A percentile compares a stretch with the other conserved stretches of the same genome.
phyloP scores from a whole-genome alignment of 2,797 vertebrate genomes.

The Chelmon rostratus region DNA sequence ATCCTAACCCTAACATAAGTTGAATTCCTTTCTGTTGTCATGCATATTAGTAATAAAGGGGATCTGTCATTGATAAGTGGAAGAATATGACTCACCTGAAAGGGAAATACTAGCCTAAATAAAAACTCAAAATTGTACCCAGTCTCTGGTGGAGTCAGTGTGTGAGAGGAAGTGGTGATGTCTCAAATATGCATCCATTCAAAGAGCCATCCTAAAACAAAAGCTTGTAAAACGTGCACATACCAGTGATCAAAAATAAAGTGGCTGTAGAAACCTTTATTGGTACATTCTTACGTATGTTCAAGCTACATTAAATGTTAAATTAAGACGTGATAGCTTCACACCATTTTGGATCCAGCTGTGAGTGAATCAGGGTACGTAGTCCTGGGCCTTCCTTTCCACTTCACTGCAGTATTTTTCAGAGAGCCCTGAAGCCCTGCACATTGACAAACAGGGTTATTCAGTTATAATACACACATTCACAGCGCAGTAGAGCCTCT shows the following conservation, averaged over 20 bases:
- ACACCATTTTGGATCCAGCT: neutral
- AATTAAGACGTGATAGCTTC: neutral
- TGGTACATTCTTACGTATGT: neutral
- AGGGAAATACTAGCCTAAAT: slow-evolving; percentile 82
- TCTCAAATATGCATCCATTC: neutral
- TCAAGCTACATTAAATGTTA: neutral
- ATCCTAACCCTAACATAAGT: slow-evolving; percentile 77
- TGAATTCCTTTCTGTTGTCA: slow-evolving; percentile 82
- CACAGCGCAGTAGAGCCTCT: neutral
- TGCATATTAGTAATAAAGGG: slow-evolving; percentile 79
- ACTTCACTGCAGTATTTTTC: slow-evolving; percentile 90
- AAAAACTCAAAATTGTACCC: slow-evolving; percentile 76
- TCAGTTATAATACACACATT: neutral
- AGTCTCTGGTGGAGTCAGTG: slow-evolving; percentile 38
- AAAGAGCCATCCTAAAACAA: neutral
- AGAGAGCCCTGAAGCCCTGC: slow-evolving; percentile 88
- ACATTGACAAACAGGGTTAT: slow-evolving; percentile 10
- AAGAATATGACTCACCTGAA: slow-evolving; percentile 79
- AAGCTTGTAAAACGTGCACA: neutral
- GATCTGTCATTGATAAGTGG: slow-evolving; percentile 75
- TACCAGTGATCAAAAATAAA: neutral
- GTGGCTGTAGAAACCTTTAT: slow-evolving; percentile 30
- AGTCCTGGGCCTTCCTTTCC: slow-evolving; percentile 79
- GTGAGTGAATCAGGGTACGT: slow-evolving; percentile 37
- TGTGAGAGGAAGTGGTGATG: neutral